Evolutionary conservation across 2,888 invertebrate genomes (phyloP), one percentile per base, ranked within the genome.

Genomic region (Napeogenes sylphis): DNA sequence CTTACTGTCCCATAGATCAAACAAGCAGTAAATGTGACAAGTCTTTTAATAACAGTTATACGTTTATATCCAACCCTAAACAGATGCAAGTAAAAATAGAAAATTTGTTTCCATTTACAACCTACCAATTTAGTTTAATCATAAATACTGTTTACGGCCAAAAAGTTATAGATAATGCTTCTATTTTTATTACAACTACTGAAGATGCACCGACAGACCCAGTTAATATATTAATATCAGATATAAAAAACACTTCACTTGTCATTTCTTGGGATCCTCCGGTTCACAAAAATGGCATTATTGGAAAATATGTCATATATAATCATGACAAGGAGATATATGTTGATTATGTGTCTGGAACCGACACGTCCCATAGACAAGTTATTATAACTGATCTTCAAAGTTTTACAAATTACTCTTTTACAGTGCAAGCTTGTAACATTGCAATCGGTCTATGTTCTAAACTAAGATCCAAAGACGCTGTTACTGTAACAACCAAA

Each of bases 231-330:
- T 81, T 73, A n/a, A 81, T 94, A 62, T 81, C 82, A 4, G 85
- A 93, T 68, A 85, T 95, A 3, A 92, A 93, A 32, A 93, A 94
- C 77, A 89, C 93, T 56, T 93, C 94, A 13, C 86, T 95, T 63
- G 78, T 85, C 8, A 82, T 96, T 56, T 85, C 89, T 47, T 96
- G 95, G 96, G 83, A 92, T 70, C 92, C 93, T 47, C 97, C 97
- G 1, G 74, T 84, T 2, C 87, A 91, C 32, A 92, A 92, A 73
- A 97, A 97, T 86, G 97, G 97, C 21, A 1, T 21, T 21, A 90
- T 97, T 59, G 91, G 92, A 42, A 92, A 92, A 71, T 97, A 96
- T 82, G 86, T 91, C 5, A 89, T 96, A 66, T 79, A 77, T 62
- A 88, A 91, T 68, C 92, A 92, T 77, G 88, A 70, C 38, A 71